Base-by-base conservation (phyloP, 2,888 invertebrate genomes). In the Scaptodrosophila latifasciaeformis region DNA sequence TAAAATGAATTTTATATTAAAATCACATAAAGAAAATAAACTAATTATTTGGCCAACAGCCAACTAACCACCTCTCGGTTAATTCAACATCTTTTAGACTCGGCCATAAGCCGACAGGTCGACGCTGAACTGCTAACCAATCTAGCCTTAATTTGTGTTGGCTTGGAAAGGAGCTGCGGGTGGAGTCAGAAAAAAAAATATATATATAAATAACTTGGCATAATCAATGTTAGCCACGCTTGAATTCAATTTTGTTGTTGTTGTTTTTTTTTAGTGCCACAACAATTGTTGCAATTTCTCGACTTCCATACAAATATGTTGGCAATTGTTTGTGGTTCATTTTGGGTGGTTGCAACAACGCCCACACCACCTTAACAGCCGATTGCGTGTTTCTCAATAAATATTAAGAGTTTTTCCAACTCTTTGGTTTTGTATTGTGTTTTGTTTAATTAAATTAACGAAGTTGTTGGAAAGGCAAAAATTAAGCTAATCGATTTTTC, bases 141-240 rank as follows among this genome's bases (percentile, higher is more conserved):
- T n/a, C n/a, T n/a, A n/a, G n/a, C n/a, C n/a, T n/a, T n/a, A n/a
- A n/a, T n/a, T n/a, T n/a, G 10, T 37, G 18, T 37, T 37, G 15
- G 7, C 7, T 10, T 37, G 15, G 18, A 4, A n/a, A 18, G 18
- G 21, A 34, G 30, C n/a, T 15, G 37, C 13, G 13, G 15, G 2
- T 24, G 27, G 5, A 1, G 9, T 24, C 10, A 35, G 35, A 27
- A n/a, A n/a, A n/a, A n/a, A n/a, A n/a, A n/a, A n/a, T n/a, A n/a
- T n/a, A n/a, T n/a, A n/a, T n/a, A n/a, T 44, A 54, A 46, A 49
- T 60, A 61, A 54, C 49, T 54, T 44, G 54, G 58, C 58, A 59
- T 56, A 76, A 77, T 76, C 81, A 80, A 77, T 72, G 64, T 69
- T 74, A 55, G 81, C 59, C 70, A 74, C 64, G 67, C 62, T 72